Percentiles rank a stretch among this genome's conserved stretches.
Conservation (phyloP, 2,113 vertebrate genomes). For the Pterocles orientalis region DNA sequence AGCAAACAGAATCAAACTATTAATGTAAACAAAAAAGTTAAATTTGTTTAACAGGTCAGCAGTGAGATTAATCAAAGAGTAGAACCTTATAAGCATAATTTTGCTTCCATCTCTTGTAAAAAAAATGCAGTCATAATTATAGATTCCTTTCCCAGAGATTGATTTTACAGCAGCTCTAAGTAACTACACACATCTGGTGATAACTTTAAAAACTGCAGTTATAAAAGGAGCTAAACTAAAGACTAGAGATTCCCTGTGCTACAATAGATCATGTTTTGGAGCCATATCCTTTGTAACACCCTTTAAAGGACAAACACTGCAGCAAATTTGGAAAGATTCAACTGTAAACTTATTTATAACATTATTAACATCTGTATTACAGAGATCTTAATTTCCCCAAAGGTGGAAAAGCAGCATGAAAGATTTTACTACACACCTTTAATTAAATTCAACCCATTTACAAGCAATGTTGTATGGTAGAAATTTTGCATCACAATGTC, state of each 20-base stretch:
- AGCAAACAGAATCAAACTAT: background rate
- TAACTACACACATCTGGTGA: conserved; percentile 68
- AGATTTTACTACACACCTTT: background rate
- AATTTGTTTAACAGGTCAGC: conserved; percentile 29
- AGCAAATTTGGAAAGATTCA: background rate
- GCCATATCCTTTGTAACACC: background rate
- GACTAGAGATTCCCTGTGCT: conserved; percentile 18
- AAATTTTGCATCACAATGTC: background rate
- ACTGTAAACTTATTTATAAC: conserved; percentile 1
- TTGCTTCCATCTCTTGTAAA: conserved; percentile 42
- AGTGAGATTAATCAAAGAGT: conserved; percentile 40
- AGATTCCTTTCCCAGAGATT: conserved; percentile 59
- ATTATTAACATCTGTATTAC: conserved; percentile 10
- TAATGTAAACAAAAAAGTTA: background rate
- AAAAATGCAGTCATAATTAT: conserved; percentile 54
- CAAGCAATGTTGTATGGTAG: background rate
- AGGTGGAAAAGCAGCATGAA: background rate
- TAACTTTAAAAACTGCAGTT: conserved; percentile 60
- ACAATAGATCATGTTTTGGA: conserved; percentile 10
- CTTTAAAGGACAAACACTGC: conserved; percentile 14
- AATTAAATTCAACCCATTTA: background rate
- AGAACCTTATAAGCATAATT: conserved; percentile 29
- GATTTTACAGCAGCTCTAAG: conserved; percentile 66
- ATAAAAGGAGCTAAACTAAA: conserved; percentile 50
- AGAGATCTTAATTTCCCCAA: conserved; percentile 2